Evolutionary conservation across 2,113 vertebrate species (phyloP).

Genomic region (Osmerus mordax): DNA sequence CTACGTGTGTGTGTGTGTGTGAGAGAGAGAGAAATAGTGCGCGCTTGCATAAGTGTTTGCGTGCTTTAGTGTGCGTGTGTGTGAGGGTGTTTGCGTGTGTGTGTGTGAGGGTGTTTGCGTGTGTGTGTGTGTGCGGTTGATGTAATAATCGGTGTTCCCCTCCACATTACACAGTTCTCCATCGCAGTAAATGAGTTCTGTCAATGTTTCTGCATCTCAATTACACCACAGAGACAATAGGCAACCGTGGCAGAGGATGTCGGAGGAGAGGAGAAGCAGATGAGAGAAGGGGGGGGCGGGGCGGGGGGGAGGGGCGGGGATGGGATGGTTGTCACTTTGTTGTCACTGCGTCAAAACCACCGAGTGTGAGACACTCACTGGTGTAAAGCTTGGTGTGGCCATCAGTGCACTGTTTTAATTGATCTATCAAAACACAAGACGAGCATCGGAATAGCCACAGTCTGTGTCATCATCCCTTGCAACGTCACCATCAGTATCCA

Average conservation of each 20-base stretch:
- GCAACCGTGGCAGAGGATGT: conserved; percentile 47
- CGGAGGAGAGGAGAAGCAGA: conserved; percentile 20
- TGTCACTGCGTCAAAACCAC: conserved; percentile 30
- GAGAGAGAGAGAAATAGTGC: background rate
- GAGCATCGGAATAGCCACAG: too few species aligned
- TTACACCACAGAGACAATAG: conserved; percentile 63
- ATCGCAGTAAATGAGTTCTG: conserved; percentile 72
- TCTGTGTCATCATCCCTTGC: too few species aligned
- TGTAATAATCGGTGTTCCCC: conserved; percentile 69
- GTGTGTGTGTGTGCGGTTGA: conserved; percentile 29
- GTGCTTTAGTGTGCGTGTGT: too few species aligned
- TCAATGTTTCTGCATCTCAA: conserved; percentile 74
- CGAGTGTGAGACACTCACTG: conserved; percentile 15
- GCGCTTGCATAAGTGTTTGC: background rate
- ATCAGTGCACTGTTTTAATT: background rate
- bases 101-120: conserved; percentile 12
- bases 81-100: background rate
- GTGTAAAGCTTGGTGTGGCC: conserved; percentile 10
- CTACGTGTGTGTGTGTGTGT: conserved; percentile 16
- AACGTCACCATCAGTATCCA: too few species aligned
- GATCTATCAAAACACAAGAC: too few species aligned
- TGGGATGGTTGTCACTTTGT: conserved; percentile 22
- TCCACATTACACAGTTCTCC: conserved; percentile 64
- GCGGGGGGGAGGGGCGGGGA: background rate
- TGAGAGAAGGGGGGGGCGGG: background rate